Conservation (phyloP, 2,797 vertebrate genomes). For the Danio aesculapii region DNA sequence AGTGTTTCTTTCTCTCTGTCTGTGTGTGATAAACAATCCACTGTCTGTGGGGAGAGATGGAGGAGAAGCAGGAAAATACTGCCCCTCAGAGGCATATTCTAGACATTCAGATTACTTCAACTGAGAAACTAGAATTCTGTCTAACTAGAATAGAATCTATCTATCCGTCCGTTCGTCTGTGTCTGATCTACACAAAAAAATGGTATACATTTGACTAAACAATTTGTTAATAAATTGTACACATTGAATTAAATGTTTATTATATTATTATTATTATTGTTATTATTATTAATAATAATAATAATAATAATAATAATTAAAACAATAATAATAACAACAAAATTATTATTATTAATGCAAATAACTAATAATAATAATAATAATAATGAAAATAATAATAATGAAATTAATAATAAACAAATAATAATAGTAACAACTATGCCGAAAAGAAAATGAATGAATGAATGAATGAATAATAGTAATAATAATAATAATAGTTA, state of each 20-base stretch:
- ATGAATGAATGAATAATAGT: too few species aligned
- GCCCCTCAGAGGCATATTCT: slow-evolving; percentile 66
- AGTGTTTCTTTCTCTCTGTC: slow-evolving; percentile 36
- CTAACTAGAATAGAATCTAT: neutral
- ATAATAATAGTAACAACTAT: too few species aligned
- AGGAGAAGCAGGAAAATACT: slow-evolving; percentile 67
- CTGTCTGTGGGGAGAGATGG: slow-evolving; percentile 26
- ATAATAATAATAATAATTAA: too few species aligned
- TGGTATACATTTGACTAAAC: neutral
- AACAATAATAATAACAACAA: too few species aligned
- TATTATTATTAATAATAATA: too few species aligned
- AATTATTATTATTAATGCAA: too few species aligned
- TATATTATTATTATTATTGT: too few species aligned
- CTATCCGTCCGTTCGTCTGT: neutral
- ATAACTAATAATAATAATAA: too few species aligned
- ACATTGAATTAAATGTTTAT: neutral
- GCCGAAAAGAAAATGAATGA: too few species aligned
- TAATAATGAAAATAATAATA: too few species aligned
- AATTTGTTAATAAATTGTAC: neutral
- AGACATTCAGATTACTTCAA: neutral
- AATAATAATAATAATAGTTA: too few species aligned
- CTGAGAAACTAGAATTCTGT: neutral
- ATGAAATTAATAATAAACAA: too few species aligned
- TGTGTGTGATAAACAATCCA: neutral
- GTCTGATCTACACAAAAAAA: neutral